phyloP scores from a whole-genome alignment of 2,113 vertebrate species.

The Cavia aperea region DNA sequence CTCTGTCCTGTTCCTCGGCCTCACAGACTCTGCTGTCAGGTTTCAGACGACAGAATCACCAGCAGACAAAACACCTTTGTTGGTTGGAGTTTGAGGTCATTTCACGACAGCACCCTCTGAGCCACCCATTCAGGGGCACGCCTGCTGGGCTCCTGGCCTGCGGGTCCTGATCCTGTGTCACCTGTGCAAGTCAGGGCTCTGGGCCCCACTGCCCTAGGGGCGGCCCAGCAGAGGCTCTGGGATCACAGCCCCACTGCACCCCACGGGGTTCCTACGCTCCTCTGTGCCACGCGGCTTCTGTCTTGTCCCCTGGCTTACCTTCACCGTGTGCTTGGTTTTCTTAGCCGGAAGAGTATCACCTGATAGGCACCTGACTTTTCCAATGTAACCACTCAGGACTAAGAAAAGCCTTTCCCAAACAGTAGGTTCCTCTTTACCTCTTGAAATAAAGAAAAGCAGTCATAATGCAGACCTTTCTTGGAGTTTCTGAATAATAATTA shows the following conservation, averaged over 20 bases:
- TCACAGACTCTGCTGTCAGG: background rate
- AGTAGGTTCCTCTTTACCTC: background rate
- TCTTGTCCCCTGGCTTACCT: too few relatives aligned
- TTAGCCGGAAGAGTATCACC: background rate
- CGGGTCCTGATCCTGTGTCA: background rate
- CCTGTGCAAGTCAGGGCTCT: background rate
- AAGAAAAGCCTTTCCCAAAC: conserved; percentile 27
- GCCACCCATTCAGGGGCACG: background rate
- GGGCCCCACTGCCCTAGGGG: background rate
- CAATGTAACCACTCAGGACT: background rate
- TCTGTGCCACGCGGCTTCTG: fast-evolving
- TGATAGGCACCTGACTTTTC: background rate
- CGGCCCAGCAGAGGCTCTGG: background rate
- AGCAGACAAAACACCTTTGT: conserved; percentile 21
- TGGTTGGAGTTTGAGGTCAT: conserved; percentile 29
- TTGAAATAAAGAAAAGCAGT: background rate
- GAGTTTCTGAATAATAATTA: background rate
- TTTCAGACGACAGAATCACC: background rate
- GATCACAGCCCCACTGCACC: fast-evolving
- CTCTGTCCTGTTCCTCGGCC: background rate
- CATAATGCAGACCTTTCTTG: background rate
- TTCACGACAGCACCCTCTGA: conserved; percentile 30
- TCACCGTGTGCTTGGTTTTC: background rate
- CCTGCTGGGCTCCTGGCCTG: background rate
- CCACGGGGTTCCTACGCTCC: background rate